phyloP scores from a whole-genome alignment of 2,113 vertebrate genomes.

The Brachyhypopomus occidentalis region DNA sequence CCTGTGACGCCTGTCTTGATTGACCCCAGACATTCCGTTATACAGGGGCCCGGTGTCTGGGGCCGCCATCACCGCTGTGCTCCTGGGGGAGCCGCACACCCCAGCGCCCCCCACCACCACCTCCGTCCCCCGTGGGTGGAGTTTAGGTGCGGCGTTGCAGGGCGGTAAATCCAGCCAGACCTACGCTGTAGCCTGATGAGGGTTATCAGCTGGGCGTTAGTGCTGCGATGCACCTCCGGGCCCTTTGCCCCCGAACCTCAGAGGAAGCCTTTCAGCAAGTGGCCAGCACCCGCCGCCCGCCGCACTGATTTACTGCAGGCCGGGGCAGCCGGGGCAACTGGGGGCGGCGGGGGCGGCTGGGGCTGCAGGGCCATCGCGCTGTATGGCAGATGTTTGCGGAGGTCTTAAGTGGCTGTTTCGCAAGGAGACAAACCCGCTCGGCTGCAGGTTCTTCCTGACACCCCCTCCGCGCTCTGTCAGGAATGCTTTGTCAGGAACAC shows the following conservation, averaged over 20 bases:
- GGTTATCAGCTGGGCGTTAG: constrained; percentile 61
- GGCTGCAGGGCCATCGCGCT: constrained; percentile 57
- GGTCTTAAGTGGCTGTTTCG: constrained; percentile 78
- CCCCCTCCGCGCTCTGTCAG: constrained; percentile 50
- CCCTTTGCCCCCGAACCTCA: constrained; percentile 65
- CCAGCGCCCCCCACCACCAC: too few relatives aligned
- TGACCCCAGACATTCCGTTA: constrained; percentile 63
- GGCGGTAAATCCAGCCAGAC: constrained; percentile 18
- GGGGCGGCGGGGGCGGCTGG: constrained; percentile 32
- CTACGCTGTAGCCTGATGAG: constrained; percentile 45
- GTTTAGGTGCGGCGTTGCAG: constrained; percentile 13
- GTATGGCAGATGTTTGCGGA: constrained; percentile 78
- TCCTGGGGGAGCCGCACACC: not conserved
- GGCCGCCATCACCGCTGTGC: not conserved
- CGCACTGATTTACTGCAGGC: constrained; percentile 77
- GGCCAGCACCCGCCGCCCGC: constrained; percentile 67
- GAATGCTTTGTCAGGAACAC: too few relatives aligned
- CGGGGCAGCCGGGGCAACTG: not conserved
- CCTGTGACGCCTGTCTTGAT: constrained; percentile 55
- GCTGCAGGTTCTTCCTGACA: constrained; percentile 72
- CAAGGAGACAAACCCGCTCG: constrained; percentile 70
- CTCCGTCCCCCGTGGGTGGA: not conserved
- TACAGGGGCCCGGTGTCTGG: not conserved
- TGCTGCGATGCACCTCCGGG: constrained; percentile 44
- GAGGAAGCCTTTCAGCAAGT: constrained; percentile 75